Evolutionary conservation across 2,797 vertebrate genomes (phyloP).

Genomic region (Pseudotriccus pelzelni): DNA sequence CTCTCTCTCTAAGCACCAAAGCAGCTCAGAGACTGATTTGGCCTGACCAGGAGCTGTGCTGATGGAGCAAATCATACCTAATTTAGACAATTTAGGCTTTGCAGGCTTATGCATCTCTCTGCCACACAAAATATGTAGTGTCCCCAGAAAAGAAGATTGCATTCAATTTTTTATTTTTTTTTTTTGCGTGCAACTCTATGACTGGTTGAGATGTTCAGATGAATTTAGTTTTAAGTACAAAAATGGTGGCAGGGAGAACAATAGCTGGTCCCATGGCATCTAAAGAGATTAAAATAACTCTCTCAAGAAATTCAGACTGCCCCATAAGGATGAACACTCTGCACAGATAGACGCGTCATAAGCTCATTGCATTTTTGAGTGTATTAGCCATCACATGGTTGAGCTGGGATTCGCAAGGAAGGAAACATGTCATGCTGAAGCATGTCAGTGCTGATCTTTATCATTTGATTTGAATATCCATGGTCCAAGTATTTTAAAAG

Average conservation of each 20-base stretch:
- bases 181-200: background rate
- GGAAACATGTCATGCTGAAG: constrained; percentile 25
- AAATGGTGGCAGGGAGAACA: constrained; percentile 44
- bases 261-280: constrained; percentile 53
- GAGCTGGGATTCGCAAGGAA: background rate
- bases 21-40: background rate
- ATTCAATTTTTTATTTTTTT: background rate
- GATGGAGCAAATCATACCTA: background rate
- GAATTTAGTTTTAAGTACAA: constrained; percentile 12
- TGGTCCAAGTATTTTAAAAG: background rate
- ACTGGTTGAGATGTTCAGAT: background rate
- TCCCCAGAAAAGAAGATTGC: background rate
- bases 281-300: constrained; percentile 65
- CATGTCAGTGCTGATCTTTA: background rate
- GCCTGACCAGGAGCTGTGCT: background rate
- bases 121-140: background rate
- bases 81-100: background rate
- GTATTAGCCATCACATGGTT: constrained; percentile 46
- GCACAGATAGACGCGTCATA: background rate
- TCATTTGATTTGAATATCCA: background rate
- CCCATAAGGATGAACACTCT: constrained; percentile 50
- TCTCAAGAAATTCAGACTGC: background rate
- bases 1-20: background rate
- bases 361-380: constrained; percentile 53
- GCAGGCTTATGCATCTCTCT: background rate